Evolutionary conservation across 53 echinoderm and acorn worm genomes (phyloP).

Genomic region (Holothuria scabra): DNA sequence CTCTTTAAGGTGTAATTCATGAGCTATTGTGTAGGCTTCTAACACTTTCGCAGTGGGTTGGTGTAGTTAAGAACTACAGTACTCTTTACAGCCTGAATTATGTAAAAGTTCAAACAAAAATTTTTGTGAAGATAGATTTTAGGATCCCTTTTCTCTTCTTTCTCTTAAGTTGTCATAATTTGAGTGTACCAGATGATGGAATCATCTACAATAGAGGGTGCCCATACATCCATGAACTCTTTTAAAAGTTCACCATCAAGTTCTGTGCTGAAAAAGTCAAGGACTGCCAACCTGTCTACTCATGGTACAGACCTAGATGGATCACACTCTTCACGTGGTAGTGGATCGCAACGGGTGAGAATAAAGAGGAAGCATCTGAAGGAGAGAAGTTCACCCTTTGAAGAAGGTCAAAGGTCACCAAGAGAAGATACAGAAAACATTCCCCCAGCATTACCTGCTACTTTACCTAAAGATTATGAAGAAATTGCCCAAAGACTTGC

Average conservation of each 20-base stretch:
- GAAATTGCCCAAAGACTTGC: slow-evolving; percentile 29
- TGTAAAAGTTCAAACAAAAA: too few species aligned
- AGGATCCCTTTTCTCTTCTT: too few species aligned
- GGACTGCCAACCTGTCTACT: slow-evolving; percentile 3
- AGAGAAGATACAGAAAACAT: slow-evolving; percentile 40
- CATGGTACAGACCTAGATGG: not conserved
- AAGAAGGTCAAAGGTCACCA: slow-evolving; percentile 14
- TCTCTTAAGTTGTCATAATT: too few species aligned
- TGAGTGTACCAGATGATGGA: too few species aligned
- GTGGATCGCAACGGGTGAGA: slow-evolving; percentile 74
- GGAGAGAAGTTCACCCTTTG: slow-evolving; percentile 91
- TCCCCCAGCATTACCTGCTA: slow-evolving; percentile 81
- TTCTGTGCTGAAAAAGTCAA: slow-evolving; percentile 70
- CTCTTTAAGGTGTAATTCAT: too few species aligned
- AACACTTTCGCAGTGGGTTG: too few species aligned
- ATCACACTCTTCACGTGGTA: slow-evolving; percentile 52
- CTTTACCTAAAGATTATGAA: slow-evolving; percentile 69
- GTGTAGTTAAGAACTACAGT: too few species aligned
- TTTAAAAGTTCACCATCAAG: slow-evolving; percentile 66
- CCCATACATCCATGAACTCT: not conserved
- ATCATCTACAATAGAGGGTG: too few species aligned
- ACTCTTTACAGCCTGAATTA: too few species aligned
- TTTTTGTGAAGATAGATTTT: too few species aligned
- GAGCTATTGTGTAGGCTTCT: too few species aligned
- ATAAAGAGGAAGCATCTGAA: slow-evolving; percentile 87